Evolutionary conservation across 2,888 invertebrate species (phyloP).

Genomic region (Ochropacha duplaris): DNA sequence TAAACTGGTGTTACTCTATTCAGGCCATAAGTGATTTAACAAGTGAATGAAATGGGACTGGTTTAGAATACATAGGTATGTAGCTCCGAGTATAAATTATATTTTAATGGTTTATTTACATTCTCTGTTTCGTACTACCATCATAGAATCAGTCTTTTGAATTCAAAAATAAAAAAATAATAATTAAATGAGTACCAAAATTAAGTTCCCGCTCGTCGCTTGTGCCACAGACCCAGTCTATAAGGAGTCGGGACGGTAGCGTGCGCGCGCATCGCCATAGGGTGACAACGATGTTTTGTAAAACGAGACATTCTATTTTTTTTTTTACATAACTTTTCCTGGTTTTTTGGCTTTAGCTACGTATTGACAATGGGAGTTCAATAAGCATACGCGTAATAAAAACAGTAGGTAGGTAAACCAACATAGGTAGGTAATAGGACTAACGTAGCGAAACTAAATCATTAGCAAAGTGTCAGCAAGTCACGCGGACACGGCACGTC

Average conservation of each 20-base stretch:
- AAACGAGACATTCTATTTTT: constrained; percentile 6
- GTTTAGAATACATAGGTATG: no score
- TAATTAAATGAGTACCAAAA: neutral
- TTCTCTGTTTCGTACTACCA: no score
- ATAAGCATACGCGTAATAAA: neutral
- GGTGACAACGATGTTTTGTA: constrained; percentile 17
- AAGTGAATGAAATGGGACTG: no score
- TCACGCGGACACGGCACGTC: neutral
- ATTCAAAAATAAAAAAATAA: no score
- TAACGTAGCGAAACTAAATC: neutral
- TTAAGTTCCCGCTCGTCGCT: constrained; percentile 26
- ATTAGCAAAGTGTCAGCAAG: neutral
- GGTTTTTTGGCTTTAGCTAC: neutral
- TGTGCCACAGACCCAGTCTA: constrained; percentile 17
- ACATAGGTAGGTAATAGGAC: no score
- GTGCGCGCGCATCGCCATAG: constrained; percentile 62
- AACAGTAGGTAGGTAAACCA: no score
- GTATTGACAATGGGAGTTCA: neutral
- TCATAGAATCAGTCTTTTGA: no score
- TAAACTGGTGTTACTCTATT: no score
- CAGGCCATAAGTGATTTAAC: no score
- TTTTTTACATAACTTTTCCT: neutral
- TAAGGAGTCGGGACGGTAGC: constrained; percentile 30
- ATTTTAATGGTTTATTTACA: no score
- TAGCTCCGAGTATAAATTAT: no score